phyloP scores from a whole-genome alignment of 1,140 invertebrate species.

The Drosophila insularis region DNA sequence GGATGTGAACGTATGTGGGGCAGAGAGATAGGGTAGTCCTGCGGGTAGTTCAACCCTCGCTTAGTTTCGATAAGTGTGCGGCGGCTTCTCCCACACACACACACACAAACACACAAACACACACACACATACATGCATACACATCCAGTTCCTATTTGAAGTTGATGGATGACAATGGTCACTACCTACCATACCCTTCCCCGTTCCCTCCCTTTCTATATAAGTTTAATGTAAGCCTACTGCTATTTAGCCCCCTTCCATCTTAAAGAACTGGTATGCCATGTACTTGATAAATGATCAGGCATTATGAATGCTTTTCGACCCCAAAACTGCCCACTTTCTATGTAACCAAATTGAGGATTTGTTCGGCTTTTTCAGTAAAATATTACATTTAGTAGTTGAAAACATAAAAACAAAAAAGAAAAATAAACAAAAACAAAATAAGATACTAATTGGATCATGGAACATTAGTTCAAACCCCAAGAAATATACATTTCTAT shows the following conservation, averaged over 20 bases:
- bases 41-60: background rate
- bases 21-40: background rate
- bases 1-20: slow-evolving; percentile 20
- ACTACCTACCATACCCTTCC: slow-evolving; percentile 15
- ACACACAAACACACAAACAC: background rate
- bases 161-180: slow-evolving; percentile 54
- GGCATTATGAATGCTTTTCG: slow-evolving; percentile 41
- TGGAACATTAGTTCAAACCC: background rate
- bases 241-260: background rate
- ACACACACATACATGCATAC: background rate
- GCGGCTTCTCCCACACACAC: slow-evolving; percentile 16
- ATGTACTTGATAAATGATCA: slow-evolving; percentile 48
- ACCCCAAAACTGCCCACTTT: background rate
- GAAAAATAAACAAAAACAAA: no score
- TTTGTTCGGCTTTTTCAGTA: background rate
- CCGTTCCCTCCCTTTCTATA: no score
- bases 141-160: slow-evolving; percentile 30
- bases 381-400: slow-evolving; percentile 2
- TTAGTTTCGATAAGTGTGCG: slow-evolving; percentile 52
- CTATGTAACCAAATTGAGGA: background rate
- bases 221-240: slow-evolving; percentile 1
- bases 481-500: background rate
- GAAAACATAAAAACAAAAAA: background rate
- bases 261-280: slow-evolving; percentile 22
- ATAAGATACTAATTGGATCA: background rate